These are phyloP conservation scores for Chrysodeixis includens DNA, from an alignment of 2,888 invertebrate genomes.

Conservation along the genomic window DNA sequence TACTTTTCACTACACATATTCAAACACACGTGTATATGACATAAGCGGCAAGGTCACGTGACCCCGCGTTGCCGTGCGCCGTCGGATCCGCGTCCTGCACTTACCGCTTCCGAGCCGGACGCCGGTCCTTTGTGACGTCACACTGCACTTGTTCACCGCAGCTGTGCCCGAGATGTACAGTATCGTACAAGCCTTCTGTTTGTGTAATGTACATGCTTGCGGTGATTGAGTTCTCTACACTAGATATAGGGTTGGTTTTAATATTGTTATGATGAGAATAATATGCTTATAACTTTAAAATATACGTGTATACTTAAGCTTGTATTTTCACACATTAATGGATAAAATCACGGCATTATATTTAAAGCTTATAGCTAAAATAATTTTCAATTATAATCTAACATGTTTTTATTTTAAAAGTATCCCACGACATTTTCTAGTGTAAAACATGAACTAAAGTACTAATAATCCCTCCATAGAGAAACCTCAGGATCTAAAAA, in stretches of 20 bases:
- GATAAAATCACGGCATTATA: too few relatives aligned
- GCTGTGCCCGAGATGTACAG: slow-evolving; percentile 9
- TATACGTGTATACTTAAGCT: too few relatives aligned
- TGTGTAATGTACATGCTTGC: slow-evolving; percentile 6
- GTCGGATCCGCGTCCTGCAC: slow-evolving; percentile 57
- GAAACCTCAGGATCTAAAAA: background rate
- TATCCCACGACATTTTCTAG: background rate
- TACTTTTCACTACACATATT: too few relatives aligned
- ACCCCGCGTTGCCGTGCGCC: slow-evolving; percentile 29
- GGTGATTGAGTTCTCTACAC: slow-evolving; percentile 23
- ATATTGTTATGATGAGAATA: too few relatives aligned
- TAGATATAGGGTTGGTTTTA: too few relatives aligned
- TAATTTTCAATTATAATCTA: too few relatives aligned
- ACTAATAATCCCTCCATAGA: background rate
- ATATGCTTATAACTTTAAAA: too few relatives aligned
- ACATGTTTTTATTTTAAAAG: too few relatives aligned
- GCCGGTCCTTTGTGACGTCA: slow-evolving; percentile 49
- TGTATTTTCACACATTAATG: too few relatives aligned
- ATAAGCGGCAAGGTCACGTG: slow-evolving; percentile 46
- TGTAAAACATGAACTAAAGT: background rate
- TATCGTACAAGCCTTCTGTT: slow-evolving; percentile 19
- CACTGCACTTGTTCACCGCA: slow-evolving; percentile 36
- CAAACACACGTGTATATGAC: background rate
- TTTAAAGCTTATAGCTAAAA: too few relatives aligned
- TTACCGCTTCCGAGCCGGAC: slow-evolving; percentile 58